Evolutionary conservation across 1,140 invertebrate genomes (phyloP).

Genomic region (Diachasmimorpha longicaudata): DNA sequence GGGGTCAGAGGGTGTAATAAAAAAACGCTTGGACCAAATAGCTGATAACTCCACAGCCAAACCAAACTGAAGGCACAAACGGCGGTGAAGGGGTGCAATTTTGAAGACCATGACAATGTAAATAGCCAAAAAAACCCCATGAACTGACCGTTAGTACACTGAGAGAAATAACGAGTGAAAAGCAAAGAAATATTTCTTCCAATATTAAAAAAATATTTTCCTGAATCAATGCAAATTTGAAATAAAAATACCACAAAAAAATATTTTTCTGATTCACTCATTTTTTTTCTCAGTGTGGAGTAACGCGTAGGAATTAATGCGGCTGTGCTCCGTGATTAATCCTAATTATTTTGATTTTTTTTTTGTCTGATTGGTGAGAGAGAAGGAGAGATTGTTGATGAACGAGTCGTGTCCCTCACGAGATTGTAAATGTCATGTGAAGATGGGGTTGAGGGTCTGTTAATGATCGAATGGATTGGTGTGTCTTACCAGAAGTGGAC

Average conservation of each 20-base stretch:
- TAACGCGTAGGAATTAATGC: background rate
- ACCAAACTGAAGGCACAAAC: background rate
- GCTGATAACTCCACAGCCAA: background rate
- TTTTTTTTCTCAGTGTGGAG: no score
- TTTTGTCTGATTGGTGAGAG: background rate
- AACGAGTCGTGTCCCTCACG: constrained; percentile 59
- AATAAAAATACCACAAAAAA: no score
- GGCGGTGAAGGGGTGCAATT: background rate
- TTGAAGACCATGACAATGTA: background rate
- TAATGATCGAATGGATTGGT: constrained; percentile 27
- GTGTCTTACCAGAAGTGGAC: constrained; percentile 71
- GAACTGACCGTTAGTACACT: background rate
- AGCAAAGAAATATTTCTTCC: no score
- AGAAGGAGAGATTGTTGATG: constrained; percentile 37
- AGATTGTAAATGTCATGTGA: constrained; percentile 52
- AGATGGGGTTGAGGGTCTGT: constrained; percentile 44
- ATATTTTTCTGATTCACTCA: no score
- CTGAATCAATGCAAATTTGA: no score
- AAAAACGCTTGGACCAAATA: background rate
- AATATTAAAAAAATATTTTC: no score
- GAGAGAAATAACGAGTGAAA: no score
- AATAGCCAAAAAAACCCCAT: background rate
- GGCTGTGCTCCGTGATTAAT: background rate
- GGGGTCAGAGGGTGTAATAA: background rate
- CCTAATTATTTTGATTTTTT: background rate